Base-by-base conservation (phyloP, 1,140 invertebrate genomes). In the Drosophila bocki region DNA sequence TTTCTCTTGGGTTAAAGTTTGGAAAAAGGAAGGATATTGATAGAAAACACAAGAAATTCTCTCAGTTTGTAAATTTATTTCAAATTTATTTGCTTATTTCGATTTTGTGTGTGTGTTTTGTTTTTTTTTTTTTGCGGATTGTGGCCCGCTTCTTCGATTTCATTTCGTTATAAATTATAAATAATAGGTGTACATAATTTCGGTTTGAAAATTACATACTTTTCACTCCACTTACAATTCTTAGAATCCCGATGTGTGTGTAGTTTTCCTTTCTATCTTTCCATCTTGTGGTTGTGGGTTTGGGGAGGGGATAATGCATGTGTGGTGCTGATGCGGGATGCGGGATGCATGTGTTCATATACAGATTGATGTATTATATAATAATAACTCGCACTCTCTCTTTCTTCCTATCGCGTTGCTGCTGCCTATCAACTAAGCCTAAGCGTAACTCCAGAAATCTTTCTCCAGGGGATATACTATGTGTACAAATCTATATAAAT, bases 361-460 rank as follows among this genome's bases (percentile, higher is more conserved):
- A 87, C 71, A 85, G 59, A 47, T 69, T 74, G 71, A 78, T 78
- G 65, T 48, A 65, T 87, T 88, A 87, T 74, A 87, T 88, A 87
- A 88, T 87, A 87, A 87, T 87, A 87, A 88, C 72, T 83, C 61
- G 51, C 78, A 74, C 17, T 67, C 59, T 60, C 37, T 56, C 29
- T 22, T 19, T 15, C 17, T 54, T 17, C 15, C 19, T 37, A 17
- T 53, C 29, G 4, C 33, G n/a, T 35, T 19, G 51, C 58, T 19
- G 51, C 58, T 71, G 56, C 68, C 77, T 86, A 84, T 48, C 22
- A 67, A 74, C 82, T 85, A 86, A 71, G 56, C 59, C 83, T 86
- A 86, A 86, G 83, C 82, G 79, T 87, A 80, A 80, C 76, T 87
- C 72, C 61, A 82, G 75, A 86, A 78, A 77, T 77, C 51, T 71